Evolutionary conservation across 2,113 vertebrate genomes (phyloP).

Genomic region (Heterotilapia buettikoferi): DNA sequence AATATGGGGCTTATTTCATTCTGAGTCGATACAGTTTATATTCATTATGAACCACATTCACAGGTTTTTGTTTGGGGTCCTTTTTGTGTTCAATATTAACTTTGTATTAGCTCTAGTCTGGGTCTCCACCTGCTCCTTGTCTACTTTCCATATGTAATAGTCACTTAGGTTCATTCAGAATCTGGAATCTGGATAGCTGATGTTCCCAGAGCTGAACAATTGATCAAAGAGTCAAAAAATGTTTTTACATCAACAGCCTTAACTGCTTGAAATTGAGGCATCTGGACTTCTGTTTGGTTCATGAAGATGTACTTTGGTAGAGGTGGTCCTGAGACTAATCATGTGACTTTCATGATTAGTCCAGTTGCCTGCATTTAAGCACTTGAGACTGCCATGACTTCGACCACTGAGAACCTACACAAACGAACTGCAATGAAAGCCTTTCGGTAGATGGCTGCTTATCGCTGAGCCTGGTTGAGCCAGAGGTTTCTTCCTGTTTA

Average conservation of each 20-base stretch:
- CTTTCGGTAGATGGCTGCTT: rapidly evolving
- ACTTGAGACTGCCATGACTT: rapidly evolving
- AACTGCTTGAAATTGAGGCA: not conserved
- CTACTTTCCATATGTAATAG: not conserved
- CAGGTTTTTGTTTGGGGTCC: not conserved
- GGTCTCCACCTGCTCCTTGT: not conserved
- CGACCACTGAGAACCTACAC: rapidly evolving
- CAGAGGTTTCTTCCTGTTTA: not conserved
- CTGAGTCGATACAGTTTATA: not conserved
- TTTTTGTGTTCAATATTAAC: not conserved
- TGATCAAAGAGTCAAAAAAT: not conserved
- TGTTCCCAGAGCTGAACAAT: not conserved
- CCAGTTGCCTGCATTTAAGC: not conserved
- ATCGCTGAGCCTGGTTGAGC: not conserved
- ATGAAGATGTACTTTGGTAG: not conserved
- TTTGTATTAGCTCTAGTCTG: not conserved
- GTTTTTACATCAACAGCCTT: not conserved
- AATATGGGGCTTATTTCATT: not conserved
- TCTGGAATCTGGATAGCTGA: rapidly evolving
- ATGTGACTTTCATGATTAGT: not conserved
- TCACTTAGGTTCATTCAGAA: not conserved
- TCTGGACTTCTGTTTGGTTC: not conserved
- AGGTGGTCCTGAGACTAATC: not conserved
- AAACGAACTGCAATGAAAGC: not conserved
- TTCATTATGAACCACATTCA: not conserved